phyloP scores from a whole-genome alignment of 2,797 vertebrate species.

The Acanthurus lineatus region DNA sequence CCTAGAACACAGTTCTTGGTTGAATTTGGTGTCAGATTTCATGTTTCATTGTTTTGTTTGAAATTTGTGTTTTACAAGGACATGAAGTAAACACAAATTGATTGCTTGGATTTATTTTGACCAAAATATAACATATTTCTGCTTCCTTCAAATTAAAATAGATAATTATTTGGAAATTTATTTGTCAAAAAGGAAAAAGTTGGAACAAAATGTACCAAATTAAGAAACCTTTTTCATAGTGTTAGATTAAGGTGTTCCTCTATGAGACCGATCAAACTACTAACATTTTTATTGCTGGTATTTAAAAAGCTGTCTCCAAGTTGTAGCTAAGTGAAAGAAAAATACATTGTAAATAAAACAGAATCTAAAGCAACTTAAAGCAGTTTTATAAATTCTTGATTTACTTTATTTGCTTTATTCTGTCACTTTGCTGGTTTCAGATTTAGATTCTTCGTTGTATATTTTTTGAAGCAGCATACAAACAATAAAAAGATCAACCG shows the following conservation, averaged over 20 bases:
- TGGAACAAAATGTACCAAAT: constrained; percentile 5
- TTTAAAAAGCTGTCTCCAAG: too few species aligned
- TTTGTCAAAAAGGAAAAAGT: background rate
- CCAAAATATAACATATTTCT: background rate
- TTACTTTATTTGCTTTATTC: background rate
- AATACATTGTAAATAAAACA: background rate
- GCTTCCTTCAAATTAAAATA: background rate
- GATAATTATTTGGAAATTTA: background rate
- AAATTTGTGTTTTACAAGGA: constrained; percentile 6
- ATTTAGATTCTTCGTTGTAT: background rate
- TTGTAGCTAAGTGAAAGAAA: background rate
- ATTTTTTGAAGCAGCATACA: constrained; percentile 15
- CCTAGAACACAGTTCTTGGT: constrained; percentile 1
- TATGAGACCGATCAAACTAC: background rate
- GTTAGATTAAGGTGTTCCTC: background rate
- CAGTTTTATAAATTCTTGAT: background rate
- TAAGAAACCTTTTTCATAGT: background rate
- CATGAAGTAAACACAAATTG: background rate
- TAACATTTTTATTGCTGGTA: background rate
- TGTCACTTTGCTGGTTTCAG: background rate
- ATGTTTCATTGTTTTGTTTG: constrained; percentile 2
- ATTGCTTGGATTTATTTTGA: background rate
- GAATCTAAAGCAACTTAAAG: background rate
- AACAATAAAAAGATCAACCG: constrained; percentile 55
- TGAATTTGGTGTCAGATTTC: constrained; percentile 26